Percentiles rank a stretch among this genome's conserved stretches.
These are phyloP conservation scores for Semicossyphus pulcher DNA, from an alignment of 2,113 vertebrate species.

Conservation along the genomic window DNA sequence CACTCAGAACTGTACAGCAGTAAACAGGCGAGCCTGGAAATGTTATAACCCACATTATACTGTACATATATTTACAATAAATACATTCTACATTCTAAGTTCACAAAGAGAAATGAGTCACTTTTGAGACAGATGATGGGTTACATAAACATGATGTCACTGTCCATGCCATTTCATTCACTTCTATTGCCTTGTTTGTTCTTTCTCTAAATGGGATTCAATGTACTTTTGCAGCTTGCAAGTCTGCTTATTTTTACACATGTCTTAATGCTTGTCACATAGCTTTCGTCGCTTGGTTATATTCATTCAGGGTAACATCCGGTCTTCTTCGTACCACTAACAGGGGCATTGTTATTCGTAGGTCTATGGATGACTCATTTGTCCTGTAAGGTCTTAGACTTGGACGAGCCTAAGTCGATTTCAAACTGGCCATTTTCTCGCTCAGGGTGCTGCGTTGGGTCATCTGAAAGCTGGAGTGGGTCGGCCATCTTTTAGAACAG, in stretches of 20 bases:
- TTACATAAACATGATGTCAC: not conserved
- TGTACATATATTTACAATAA: not conserved
- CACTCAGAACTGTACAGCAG: not conserved
- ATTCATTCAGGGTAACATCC: not conserved
- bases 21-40: not conserved
- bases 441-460: constrained; percentile 82
- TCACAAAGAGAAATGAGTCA: not conserved
- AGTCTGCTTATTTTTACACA: not conserved
- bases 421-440: not conserved
- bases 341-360: too few species aligned
- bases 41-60: not conserved
- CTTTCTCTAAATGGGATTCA: constrained; percentile 8
- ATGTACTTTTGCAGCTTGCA: not conserved
- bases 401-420: not conserved
- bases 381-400: not conserved
- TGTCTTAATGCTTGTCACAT: not conserved
- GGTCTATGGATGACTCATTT: too few species aligned
- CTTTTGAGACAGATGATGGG: not conserved
- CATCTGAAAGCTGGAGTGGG: constrained; percentile 65
- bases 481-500: accelerated
- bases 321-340: not conserved
- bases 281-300: constrained; percentile 1
- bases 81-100: not conserved
- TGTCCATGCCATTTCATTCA: not conserved
- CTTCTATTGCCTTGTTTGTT: not conserved